A percentile compares a stretch with the other conserved stretches of the same genome.
Conservation (phyloP, 2,797 vertebrate genomes). For the Anguilla anguilla region DNA sequence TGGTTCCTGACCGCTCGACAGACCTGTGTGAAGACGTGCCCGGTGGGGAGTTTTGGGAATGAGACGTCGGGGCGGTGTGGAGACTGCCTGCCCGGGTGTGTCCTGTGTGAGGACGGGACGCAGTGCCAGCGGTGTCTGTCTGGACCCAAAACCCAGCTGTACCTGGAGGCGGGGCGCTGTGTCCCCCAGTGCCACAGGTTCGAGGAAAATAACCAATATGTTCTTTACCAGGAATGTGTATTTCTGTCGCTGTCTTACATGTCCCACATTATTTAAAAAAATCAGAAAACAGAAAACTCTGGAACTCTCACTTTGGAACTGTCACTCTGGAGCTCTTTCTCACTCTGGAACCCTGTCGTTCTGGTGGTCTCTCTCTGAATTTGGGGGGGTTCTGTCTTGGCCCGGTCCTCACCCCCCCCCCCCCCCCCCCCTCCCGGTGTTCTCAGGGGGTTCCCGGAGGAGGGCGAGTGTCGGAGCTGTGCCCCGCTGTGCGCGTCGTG, state of each 20-base stretch:
- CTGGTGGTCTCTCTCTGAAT: neutral
- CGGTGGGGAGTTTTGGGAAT: conserved; percentile 74
- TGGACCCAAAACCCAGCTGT: conserved; percentile 47
- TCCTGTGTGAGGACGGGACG: conserved; percentile 53
- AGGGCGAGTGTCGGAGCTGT: conserved; percentile 67
- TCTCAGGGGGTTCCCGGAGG: conserved; percentile 79
- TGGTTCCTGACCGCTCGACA: conserved; percentile 60
- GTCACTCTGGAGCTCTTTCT: no score
- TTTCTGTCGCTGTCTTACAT: neutral
- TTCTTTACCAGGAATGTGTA: neutral
- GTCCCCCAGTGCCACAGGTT: conserved; percentile 79
- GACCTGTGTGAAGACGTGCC: conserved; percentile 74
- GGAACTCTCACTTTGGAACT: no score
- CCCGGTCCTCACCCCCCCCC: neutral
- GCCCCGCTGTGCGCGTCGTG: conserved; percentile 77
- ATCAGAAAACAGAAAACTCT: neutral
- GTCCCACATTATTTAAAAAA: neutral
- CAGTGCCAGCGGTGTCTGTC: conserved; percentile 75
- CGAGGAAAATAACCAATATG: conserved; percentile 22
- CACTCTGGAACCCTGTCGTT: neutral
- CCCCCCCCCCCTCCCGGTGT: neutral
- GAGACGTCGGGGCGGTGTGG: conserved; percentile 73
- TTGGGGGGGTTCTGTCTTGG: neutral
- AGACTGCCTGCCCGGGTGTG: conserved; percentile 71
- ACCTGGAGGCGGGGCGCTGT: conserved; percentile 80